A percentile compares a stretch with the other conserved stretches of the same genome.
Conservation (phyloP, 1,140 invertebrate species). For the Penaeus chinensis region DNA sequence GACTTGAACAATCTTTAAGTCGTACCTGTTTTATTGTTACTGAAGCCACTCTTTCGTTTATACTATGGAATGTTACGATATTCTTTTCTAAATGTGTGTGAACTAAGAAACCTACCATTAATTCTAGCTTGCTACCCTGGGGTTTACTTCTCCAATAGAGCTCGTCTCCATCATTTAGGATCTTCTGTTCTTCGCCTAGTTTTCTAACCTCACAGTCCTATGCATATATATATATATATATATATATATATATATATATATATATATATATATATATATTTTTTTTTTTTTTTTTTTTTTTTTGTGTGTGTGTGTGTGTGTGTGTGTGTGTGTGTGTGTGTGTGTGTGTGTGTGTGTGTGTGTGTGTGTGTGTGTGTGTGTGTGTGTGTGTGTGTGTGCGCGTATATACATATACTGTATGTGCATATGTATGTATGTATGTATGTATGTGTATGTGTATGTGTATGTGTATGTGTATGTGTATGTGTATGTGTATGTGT, state of each 20-base stretch:
- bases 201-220: too few relatives aligned
- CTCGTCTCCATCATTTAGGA: too few relatives aligned
- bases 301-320: background rate
- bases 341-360: background rate
- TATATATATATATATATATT: conserved; percentile 13
- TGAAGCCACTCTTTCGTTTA: too few relatives aligned
- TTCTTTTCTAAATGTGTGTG: too few relatives aligned
- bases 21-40: too few relatives aligned
- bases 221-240: conserved; percentile 10
- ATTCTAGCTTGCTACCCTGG: too few relatives aligned
- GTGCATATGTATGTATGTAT: background rate
- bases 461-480: background rate
- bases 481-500: background rate
- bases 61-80: too few relatives aligned
- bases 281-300: background rate
- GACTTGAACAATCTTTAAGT: too few relatives aligned
- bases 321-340: background rate
- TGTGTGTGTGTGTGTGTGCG: background rate
- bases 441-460: background rate
- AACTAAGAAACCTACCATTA: too few relatives aligned
- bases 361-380: background rate
- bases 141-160: too few relatives aligned
- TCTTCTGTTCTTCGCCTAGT: too few relatives aligned
- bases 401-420: background rate
- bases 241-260: conserved; percentile 17